Conservation (phyloP, 1,140 invertebrate genomes). For the Aphaenogaster ashmeadi region DNA sequence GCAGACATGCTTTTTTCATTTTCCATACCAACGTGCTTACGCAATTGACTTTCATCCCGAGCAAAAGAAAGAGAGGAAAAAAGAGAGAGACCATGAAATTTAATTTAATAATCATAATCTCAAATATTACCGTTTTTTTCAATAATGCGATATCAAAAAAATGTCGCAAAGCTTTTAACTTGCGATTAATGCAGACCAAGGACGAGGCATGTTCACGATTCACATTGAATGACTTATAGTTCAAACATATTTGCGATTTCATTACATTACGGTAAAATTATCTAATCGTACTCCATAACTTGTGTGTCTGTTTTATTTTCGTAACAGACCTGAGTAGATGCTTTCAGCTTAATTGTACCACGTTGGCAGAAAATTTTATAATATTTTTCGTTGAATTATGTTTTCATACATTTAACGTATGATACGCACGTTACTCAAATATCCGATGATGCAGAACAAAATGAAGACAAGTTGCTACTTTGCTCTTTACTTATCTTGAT, state of each 20-base stretch:
- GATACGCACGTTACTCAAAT: not conserved
- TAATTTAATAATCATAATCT: slow-evolving; percentile 37
- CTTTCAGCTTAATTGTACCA: not conserved
- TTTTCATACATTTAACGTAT: not conserved
- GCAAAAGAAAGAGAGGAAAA: not conserved
- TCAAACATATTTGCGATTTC: not conserved
- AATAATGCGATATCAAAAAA: not conserved
- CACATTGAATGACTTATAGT: not conserved
- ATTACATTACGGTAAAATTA: slow-evolving; percentile 5
- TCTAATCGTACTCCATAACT: not conserved
- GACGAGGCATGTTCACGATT: not conserved
- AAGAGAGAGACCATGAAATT: slow-evolving; percentile 10
- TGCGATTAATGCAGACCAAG: not conserved
- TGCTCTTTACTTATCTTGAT: not conserved
- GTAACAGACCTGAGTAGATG: not conserved
- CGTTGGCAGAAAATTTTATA: not conserved
- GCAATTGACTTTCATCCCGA: slow-evolving; percentile 15
- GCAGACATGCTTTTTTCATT: slow-evolving; percentile 36
- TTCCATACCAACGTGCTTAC: not conserved
- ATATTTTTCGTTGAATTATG: not conserved
- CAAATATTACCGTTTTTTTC: not conserved
- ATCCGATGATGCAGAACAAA: not conserved
- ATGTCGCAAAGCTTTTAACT: not conserved
- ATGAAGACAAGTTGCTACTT: not conserved
- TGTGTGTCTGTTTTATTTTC: not conserved